A percentile compares a stretch with the other conserved stretches of the same genome.
Conservation (phyloP, 23 tunicate genomes). For the Aplidium turbinatum region DNA sequence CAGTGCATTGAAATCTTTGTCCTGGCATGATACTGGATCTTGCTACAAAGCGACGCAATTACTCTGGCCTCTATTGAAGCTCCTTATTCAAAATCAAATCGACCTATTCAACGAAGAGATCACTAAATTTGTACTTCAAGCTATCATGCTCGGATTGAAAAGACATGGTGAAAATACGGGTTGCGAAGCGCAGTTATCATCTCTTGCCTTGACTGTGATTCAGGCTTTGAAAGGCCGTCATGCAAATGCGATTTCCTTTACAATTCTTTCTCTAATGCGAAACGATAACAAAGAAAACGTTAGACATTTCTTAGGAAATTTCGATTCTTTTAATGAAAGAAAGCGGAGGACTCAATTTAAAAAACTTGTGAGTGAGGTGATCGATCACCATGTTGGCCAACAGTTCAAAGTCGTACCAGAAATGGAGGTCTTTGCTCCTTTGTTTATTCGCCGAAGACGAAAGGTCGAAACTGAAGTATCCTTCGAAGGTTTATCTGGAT, state of each 20-base stretch:
- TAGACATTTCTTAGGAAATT: conserved; percentile 31
- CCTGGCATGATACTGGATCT: conserved; percentile 80
- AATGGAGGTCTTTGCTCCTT: conserved; percentile 53
- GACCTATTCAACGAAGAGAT: conserved; percentile 35
- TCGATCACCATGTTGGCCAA: conserved; percentile 76
- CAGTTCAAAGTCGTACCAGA: conserved; percentile 59
- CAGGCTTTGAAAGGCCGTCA: conserved; percentile 23
- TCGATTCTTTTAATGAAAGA: conserved; percentile 38
- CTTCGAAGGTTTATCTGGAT: too few species aligned
- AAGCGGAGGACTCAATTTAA: conserved; percentile 48
- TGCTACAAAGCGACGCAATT: conserved; percentile 54
- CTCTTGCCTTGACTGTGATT: conserved; percentile 41
- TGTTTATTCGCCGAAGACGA: conserved; percentile 19
- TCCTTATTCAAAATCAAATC: conserved; percentile 19
- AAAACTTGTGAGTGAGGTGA: conserved; percentile 40
- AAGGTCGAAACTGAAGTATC: too few species aligned
- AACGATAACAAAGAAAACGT: conserved; percentile 10
- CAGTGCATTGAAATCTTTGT: conserved; percentile 45
- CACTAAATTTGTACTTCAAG: conserved; percentile 48
- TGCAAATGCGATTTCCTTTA: conserved; percentile 3
- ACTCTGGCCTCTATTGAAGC: conserved; percentile 56
- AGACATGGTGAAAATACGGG: conserved; percentile 80
- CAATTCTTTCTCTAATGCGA: conserved; percentile 35
- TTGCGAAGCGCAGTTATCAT: conserved; percentile 47
- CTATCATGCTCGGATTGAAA: conserved; percentile 53